phyloP scores from a whole-genome alignment of 1,140 invertebrate genomes.

The Aphidius ervi region DNA sequence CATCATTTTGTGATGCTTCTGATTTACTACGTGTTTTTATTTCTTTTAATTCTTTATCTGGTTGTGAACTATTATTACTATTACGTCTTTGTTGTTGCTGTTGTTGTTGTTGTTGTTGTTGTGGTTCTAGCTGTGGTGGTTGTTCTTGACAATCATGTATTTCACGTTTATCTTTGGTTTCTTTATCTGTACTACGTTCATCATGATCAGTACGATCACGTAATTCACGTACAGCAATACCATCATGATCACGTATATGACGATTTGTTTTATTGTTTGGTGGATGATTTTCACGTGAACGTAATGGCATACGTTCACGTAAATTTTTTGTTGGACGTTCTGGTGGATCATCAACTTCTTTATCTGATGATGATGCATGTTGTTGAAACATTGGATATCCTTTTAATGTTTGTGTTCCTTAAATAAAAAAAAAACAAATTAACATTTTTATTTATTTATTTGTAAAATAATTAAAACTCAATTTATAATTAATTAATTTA shows the following conservation, averaged over 20 bases:
- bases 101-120: constrained; percentile 20
- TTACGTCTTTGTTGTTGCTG: no score
- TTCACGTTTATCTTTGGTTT: constrained; percentile 36
- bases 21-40: constrained; percentile 32
- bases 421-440: constrained; percentile 6
- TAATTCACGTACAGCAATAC: constrained; percentile 22
- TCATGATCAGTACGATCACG: constrained; percentile 28
- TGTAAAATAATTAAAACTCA: not conserved
- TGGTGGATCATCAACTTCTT: constrained; percentile 47
- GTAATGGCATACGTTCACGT: constrained; percentile 41
- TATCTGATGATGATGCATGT: constrained; percentile 49
- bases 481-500: constrained; percentile 4
- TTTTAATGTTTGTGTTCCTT: constrained; percentile 51
- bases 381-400: constrained; percentile 53
- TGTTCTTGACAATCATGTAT: constrained; percentile 38
- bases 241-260: constrained; percentile 40
- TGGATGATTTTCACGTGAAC: constrained; percentile 49
- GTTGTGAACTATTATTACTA: not conserved
- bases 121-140: constrained; percentile 22
- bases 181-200: constrained; percentile 23
- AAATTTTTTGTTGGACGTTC: constrained; percentile 40
- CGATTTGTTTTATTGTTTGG: constrained; percentile 36
- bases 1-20: constrained; percentile 26
- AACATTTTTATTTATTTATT: constrained; percentile 2
- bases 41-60: constrained; percentile 32